Evolutionary conservation across 2,113 vertebrate genomes (phyloP).

Genomic region (Phrynocephalus versicolor): DNA sequence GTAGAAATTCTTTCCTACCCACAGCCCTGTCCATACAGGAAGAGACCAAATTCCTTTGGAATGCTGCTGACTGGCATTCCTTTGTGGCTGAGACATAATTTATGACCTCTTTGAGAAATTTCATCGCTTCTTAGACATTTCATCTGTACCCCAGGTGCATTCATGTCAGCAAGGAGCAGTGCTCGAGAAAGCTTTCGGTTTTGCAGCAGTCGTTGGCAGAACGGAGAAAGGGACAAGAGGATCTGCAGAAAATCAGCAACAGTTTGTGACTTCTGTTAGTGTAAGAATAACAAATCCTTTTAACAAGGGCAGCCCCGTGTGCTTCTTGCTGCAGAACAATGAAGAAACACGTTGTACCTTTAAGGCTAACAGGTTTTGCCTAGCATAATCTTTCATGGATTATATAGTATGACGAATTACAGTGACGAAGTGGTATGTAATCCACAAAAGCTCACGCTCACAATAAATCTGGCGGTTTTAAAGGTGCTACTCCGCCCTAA

Average conservation of each 20-base stretch:
- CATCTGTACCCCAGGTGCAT: not conserved
- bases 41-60: slow-evolving; percentile 25
- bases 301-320: no score
- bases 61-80: not conserved
- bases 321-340: no score
- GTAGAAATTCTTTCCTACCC: not conserved
- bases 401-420: no score
- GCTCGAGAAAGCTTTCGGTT: not conserved
- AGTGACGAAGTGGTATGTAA: no score
- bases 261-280: not conserved
- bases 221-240: not conserved
- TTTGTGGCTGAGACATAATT: not conserved
- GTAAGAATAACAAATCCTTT: no score
- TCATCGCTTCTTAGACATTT: rapidly evolving
- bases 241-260: not conserved
- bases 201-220: not conserved
- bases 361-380: no score
- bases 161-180: not conserved
- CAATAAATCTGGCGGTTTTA: no score
- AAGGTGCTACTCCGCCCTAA: no score
- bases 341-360: no score
- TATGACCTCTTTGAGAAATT: not conserved
- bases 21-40: slow-evolving; percentile 2
- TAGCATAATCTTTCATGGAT: no score
- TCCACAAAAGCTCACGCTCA: no score